Conservation (phyloP, 2,888 invertebrate species). For the Bugulina stolonifera region DNA sequence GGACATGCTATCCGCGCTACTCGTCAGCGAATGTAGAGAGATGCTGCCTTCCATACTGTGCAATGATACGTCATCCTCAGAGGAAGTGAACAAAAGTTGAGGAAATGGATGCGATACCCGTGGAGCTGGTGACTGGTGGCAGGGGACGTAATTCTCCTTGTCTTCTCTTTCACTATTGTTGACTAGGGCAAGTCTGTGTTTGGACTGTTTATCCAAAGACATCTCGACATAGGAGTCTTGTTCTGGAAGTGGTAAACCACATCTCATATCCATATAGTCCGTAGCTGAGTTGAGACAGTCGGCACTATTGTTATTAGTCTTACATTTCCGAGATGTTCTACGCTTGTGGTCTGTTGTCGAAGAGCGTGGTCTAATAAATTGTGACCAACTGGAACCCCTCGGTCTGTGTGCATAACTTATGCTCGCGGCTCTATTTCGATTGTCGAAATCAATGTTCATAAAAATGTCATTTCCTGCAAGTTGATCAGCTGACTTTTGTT, state of each 20-base stretch:
- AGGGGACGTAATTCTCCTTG: not conserved
- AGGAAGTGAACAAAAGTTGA: not conserved
- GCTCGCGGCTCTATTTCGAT: conserved; percentile 6
- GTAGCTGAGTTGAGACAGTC: not conserved
- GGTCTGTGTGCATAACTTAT: conserved; percentile 18
- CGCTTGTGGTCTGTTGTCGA: conserved; percentile 7
- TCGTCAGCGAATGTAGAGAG: conserved; percentile 22
- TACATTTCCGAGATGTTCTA: not conserved
- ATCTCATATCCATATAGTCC: conserved; percentile 13
- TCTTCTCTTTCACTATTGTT: conserved; percentile 19
- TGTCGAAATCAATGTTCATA: conserved; percentile 20
- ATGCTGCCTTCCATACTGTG: conserved; percentile 21
- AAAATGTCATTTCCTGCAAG: not conserved
- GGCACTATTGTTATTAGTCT: not conserved
- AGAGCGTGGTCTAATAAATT: conserved; percentile 3
- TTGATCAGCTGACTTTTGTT: not conserved
- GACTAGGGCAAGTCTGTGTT: not conserved
- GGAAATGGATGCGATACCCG: not conserved
- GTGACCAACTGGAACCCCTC: conserved; percentile 17
- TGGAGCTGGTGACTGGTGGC: not conserved
- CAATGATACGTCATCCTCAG: conserved; percentile 11
- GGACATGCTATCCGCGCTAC: conserved; percentile 19
- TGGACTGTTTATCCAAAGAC: conserved; percentile 4
- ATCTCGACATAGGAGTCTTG: not conserved
- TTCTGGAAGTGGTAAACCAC: not conserved